Evolutionary conservation across 2,113 vertebrate genomes (phyloP), one percentile per base, ranked within the genome.

Genomic region (Bubo blakistoni): DNA sequence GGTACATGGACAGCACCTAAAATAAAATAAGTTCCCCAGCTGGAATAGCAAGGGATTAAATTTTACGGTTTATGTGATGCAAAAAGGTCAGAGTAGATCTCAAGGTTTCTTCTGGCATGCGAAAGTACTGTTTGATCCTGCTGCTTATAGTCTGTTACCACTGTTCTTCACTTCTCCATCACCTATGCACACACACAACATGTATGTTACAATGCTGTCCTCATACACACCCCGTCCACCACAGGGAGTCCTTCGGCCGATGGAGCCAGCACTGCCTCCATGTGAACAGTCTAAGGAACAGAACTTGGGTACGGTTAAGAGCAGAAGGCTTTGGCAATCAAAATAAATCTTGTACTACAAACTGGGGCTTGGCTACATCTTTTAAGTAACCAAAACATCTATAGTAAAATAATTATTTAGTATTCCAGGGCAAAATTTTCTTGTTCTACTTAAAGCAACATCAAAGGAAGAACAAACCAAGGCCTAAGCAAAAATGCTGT

Each of bases 241-340:
- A 12, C 0, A 0, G 14, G 34, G 21, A 71, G 18, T 4, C 34
- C 71, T 52, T 40, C 3, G 1, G 20, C 26, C 5, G 2, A 0
- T 2, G 0, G 1, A 27, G 30, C 8, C 62, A 73, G 20, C 25
- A 9, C n/a, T 71, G 74, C 24, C 81, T 87, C 47, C 55, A 47
- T 2, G 1, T 1, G 25, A 78, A 1, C 22, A 22, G 29, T 3
- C 0, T 3, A 3, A 58, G 36, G 49, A 61, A 9, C 42, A 80
- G 27, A 54, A 40, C 27, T 4, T 5, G 11, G 26, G 7, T 26
- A 42, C 2, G 38, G 49, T 22, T 10, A 36, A 16, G 5, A 91
- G 17, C 4, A 46, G 44, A 59, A 69, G 27, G 62, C 62, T 80
- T 32, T 59, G 25, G 36, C 66, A 83, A 30, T 5, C 17, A 65